Base-by-base conservation (phyloP, 2,888 invertebrate species). In the Parelbella ahira region DNA sequence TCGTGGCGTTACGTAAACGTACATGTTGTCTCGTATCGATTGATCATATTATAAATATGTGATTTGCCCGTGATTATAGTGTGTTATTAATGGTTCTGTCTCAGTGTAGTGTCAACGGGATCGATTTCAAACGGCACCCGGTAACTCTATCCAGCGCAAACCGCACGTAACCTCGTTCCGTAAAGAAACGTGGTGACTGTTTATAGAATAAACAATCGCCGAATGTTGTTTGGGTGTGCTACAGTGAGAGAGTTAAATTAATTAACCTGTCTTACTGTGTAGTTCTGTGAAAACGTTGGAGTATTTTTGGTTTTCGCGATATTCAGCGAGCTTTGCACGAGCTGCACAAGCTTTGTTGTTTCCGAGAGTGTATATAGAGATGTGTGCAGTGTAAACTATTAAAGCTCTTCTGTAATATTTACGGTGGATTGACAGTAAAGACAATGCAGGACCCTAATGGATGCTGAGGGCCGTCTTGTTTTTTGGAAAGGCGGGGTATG, bases 401-500 rank as follows among this genome's bases (percentile, higher is more conserved):
- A 39, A 29, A 13, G 3, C 5, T 15, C 3, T 15, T 3, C 4
- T 15, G 28, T 21, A n/a, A 10, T 30, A 9, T 3, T 30, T 7
- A 7, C 11, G 18, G 18, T 23, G 23, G 12, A 8, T 19, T 29
- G 7, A 23, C 7, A 18, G 45, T 48, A 54, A 51, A 58, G 54
- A 60, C 49, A 34, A 62, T 73, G 67, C 49, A 37, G 49, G 43
- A 55, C 45, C 59, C 63, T 60, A 51, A 86, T 86, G 86, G 86
- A 86, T 63, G 75, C 75, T 69, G 86, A 86, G 56, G 87, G 86
- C 42, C 69, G 81, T 21, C 61, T 86, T 45, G 72, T 84, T 50
- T 84, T 84, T 56, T 86, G 86, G 86, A 84, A 86, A 62, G 72
- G 75, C 20, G 86, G 86, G 34, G 61, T 86, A 48, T 84, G 83